phyloP scores from a whole-genome alignment of 2,888 invertebrate genomes.

The Ennomos fuscantarius region DNA sequence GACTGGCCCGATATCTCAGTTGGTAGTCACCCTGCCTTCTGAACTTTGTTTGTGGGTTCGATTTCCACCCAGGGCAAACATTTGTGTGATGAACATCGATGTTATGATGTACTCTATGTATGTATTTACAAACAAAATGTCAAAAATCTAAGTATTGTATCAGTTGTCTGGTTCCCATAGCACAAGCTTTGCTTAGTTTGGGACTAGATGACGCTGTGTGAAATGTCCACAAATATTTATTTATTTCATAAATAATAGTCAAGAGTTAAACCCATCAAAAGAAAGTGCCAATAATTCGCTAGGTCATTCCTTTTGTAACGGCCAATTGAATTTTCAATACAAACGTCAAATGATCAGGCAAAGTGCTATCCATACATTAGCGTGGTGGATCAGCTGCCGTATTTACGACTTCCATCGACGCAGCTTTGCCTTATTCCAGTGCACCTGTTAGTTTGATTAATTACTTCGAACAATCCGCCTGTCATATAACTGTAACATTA shows the following conservation, averaged over 20 bases:
- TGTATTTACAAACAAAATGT: too few species aligned
- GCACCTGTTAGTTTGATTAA: slow-evolving; percentile 81
- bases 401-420: slow-evolving; percentile 60
- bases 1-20: too few species aligned
- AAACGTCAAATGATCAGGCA: slow-evolving; percentile 65
- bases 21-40: too few species aligned
- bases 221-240: too few species aligned
- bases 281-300: slow-evolving; percentile 34
- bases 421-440: slow-evolving; percentile 64
- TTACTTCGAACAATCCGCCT: slow-evolving; percentile 62
- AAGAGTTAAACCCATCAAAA: slow-evolving; percentile 17
- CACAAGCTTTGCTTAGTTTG: too few species aligned
- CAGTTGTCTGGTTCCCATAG: too few species aligned
- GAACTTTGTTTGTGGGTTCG: too few species aligned
- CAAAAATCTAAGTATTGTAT: too few species aligned
- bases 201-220: too few species aligned
- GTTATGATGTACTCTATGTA: too few species aligned
- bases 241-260: neutral
- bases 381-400: slow-evolving; percentile 61
- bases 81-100: too few species aligned
- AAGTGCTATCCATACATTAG: slow-evolving; percentile 46
- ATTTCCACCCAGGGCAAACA: too few species aligned
- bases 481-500: slow-evolving; percentile 69
- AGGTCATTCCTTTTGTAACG: slow-evolving; percentile 24
- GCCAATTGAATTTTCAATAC: slow-evolving; percentile 46